Percentiles rank a stretch among this genome's conserved stretches.
These are phyloP conservation scores for Gobionotothen gibberifrons DNA, from an alignment of 2,797 vertebrate genomes.

Conservation along the genomic window DNA sequence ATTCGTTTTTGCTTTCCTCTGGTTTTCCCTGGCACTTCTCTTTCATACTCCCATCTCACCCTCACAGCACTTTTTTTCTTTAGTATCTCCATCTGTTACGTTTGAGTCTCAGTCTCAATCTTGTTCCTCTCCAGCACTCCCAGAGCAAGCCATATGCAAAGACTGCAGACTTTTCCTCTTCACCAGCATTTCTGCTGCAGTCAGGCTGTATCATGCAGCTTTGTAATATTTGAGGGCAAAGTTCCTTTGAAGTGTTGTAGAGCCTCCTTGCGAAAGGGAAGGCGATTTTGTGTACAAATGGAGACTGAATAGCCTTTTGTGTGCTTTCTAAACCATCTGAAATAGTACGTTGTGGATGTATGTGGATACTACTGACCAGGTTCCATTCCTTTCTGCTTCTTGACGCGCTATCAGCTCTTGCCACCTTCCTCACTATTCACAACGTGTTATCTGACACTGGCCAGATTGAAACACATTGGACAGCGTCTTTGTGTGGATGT, in stretches of 20 bases:
- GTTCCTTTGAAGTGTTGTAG: conserved; percentile 72
- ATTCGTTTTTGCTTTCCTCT: conserved; percentile 36
- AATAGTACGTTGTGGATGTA: conserved; percentile 48
- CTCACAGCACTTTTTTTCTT: conserved; percentile 58
- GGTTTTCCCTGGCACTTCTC: conserved; percentile 30
- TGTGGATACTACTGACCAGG: conserved; percentile 58
- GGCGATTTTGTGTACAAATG: conserved; percentile 50
- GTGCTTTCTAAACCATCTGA: conserved; percentile 43
- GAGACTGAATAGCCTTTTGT: conserved; percentile 63
- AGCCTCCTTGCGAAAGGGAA: conserved; percentile 55
- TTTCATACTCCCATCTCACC: conserved; percentile 44
- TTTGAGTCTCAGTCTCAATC: conserved; percentile 63
- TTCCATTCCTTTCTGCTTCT: conserved; percentile 48
- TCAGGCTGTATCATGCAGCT: conserved; percentile 60
- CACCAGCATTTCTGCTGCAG: conserved; percentile 60
- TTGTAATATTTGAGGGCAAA: conserved; percentile 69
- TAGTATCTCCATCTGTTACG: conserved; percentile 70
- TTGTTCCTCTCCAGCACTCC: conserved; percentile 60
- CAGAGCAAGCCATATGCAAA: conserved; percentile 65
- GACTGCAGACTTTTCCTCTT: conserved; percentile 53
- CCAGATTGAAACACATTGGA: conserved; percentile 72
- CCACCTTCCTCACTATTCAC: conserved; percentile 65
- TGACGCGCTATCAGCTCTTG: conserved; percentile 61
- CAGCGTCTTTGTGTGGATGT: conserved; percentile 46
- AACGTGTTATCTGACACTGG: conserved; percentile 68